A percentile compares a stretch with the other conserved stretches of the same genome.
Evolutionary conservation across 1,140 invertebrate species (phyloP).

Genomic region (Nixonia krombeini): DNA sequence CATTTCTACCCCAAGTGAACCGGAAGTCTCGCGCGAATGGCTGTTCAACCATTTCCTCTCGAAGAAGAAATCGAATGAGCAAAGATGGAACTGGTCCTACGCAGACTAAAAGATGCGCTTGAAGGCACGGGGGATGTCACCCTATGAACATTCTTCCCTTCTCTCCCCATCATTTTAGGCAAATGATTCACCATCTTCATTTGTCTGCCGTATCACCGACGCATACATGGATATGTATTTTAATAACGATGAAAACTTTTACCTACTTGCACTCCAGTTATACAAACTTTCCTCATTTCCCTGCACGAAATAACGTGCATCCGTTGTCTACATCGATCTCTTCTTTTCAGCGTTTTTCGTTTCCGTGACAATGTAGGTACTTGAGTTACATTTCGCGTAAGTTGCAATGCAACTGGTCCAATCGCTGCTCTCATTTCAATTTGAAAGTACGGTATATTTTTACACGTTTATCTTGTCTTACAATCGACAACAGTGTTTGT

Average conservation of each 20-base stretch:
- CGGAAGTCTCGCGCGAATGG: conserved; percentile 70
- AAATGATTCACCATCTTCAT: conserved; percentile 40
- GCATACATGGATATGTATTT: conserved; percentile 14
- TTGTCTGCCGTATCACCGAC: background rate
- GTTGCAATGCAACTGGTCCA: too few relatives aligned
- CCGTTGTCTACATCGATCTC: too few relatives aligned
- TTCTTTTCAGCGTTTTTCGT: too few relatives aligned
- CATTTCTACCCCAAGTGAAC: conserved; percentile 65
- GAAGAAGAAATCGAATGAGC: conserved; percentile 65
- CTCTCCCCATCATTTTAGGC: conserved; percentile 42
- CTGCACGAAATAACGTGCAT: too few relatives aligned
- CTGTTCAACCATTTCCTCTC: conserved; percentile 70
- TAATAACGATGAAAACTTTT: conserved; percentile 2
- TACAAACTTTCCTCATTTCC: too few relatives aligned
- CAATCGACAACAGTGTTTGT: too few relatives aligned
- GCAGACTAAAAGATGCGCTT: conserved; percentile 46
- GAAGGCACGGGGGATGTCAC: conserved; percentile 46
- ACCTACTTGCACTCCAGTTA: too few relatives aligned
- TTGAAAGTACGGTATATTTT: too few relatives aligned
- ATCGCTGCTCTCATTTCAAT: too few relatives aligned
- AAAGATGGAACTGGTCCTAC: conserved; percentile 47
- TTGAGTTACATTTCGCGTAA: too few relatives aligned
- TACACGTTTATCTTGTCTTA: too few relatives aligned
- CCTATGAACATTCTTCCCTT: conserved; percentile 28
- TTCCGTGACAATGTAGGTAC: too few relatives aligned